phyloP scores from a whole-genome alignment of 2,888 invertebrate species.

The Cylindroiulus punctatus region DNA sequence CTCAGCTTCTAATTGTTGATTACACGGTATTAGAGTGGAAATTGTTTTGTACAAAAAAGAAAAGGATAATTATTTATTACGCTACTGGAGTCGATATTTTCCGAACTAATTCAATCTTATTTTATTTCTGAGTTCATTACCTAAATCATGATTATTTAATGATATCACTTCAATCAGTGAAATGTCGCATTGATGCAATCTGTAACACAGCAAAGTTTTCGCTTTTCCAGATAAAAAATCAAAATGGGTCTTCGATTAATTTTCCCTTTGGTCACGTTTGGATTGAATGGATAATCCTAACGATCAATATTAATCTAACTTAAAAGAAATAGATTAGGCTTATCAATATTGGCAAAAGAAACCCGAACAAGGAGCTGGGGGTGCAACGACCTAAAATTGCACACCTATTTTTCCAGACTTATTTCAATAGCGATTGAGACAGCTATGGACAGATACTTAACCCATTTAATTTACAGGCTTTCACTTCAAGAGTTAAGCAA shows the following conservation, averaged over 20 bases:
- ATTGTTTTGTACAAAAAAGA: no score
- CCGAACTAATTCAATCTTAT: no score
- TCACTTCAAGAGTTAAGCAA: conserved; percentile 40
- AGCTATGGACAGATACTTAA: not conserved
- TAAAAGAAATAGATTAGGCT: conserved; percentile 11
- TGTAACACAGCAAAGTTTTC: not conserved
- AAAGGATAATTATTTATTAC: no score
- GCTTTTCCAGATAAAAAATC: not conserved
- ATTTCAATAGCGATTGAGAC: not conserved
- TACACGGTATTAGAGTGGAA: no score
- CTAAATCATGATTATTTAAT: no score
- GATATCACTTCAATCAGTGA: no score
- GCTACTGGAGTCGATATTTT: no score
- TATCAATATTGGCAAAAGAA: not conserved
- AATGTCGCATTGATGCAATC: no score
- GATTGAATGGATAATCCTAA: not conserved
- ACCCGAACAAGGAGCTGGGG: not conserved
- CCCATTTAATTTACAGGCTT: conserved; percentile 30
- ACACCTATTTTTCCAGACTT: not conserved
- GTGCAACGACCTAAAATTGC: conserved; percentile 17
- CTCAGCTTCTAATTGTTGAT: no score
- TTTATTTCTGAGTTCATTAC: no score
- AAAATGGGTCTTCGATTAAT: not conserved
- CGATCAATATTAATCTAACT: not conserved
- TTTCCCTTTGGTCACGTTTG: not conserved